Evolutionary conservation across 2,888 invertebrate species (phyloP).

Genomic region (Dryocosmus kuriphilus): DNA sequence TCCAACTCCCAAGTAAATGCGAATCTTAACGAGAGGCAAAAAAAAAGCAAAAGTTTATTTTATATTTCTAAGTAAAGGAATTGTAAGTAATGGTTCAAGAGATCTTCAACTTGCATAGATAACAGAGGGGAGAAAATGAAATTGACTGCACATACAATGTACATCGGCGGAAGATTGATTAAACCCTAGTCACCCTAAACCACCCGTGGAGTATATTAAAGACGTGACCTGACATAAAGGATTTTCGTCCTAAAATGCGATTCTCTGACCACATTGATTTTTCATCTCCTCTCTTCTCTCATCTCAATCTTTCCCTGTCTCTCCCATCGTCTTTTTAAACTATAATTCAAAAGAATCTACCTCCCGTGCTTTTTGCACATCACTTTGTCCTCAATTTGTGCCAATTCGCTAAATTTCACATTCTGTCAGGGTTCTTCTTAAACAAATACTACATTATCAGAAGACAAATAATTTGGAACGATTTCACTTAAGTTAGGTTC

Average conservation of each 20-base stretch:
- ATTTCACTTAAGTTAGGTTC: too few species aligned
- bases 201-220: constrained; percentile 71
- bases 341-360: neutral
- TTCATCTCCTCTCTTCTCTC: constrained; percentile 43
- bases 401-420: constrained; percentile 4
- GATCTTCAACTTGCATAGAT: neutral
- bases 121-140: constrained; percentile 7
- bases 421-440: constrained; percentile 36
- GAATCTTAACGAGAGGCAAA: neutral
- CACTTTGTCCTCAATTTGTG: neutral
- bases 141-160: constrained; percentile 11
- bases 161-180: constrained; percentile 68
- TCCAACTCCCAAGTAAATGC: neutral
- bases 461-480: too few species aligned
- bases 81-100: neutral
- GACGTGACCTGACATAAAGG: constrained; percentile 75
- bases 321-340: neutral
- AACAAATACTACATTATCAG: too few species aligned
- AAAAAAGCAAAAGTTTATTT: too few species aligned
- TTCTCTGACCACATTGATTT: constrained; percentile 59
- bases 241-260: constrained; percentile 61
- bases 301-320: neutral
- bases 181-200: constrained; percentile 53
- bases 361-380: constrained; percentile 43
- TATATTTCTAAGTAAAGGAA: neutral